Evolutionary conservation across 2,888 invertebrate genomes (phyloP), one percentile per base, ranked within the genome.

Genomic region (Habrosyne pyritoides): DNA sequence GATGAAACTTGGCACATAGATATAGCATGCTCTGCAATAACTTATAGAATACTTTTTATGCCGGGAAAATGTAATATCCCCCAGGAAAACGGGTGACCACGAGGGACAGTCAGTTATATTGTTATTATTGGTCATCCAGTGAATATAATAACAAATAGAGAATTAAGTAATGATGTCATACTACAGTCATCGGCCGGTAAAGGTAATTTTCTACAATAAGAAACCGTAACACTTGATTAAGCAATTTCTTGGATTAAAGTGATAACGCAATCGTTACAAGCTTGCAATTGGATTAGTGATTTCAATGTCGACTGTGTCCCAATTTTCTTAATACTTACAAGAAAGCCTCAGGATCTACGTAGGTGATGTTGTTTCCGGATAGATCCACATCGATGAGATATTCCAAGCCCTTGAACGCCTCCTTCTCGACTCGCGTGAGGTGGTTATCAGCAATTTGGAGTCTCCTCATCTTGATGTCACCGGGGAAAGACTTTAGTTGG

Each of bases 381-480:
- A 96, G 92, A 76, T 96, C 96, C 8, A 95, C 93, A 64, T 96
- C 96, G 58, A 96, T 93, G 47, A 96, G 87, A 77, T 95, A 95
- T 64, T 94, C 93, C 62, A 96, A 84, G 1, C 94, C 95, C 55
- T 93, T 92, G 71, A 96, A 95, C 6, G 94, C 93, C 24, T 94
- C 94, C 68, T 89, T 93, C 48, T 93, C 93, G 24, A 96, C 89
- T 59, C 91, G 91, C 18, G 93, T 93, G 64, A 96, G 82, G 57
- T 85, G 86, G 81, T 96, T 96, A 75, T 95, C 94, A 3, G 96
- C 95, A 76, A 96, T 92, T 81, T 95, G 95, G 52, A 96, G 87
- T 53, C 95, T 92, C 60, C 96, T 93, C 87, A 96, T 92, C 80
- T 95, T 95, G 69, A 96, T 95, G 53, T 95, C 94, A n/a, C 82